A percentile compares a stretch with the other conserved stretches of the same genome.
These are phyloP conservation scores for Apteryx owenii DNA, from an alignment of 2,113 vertebrate species.

Conservation along the genomic window DNA sequence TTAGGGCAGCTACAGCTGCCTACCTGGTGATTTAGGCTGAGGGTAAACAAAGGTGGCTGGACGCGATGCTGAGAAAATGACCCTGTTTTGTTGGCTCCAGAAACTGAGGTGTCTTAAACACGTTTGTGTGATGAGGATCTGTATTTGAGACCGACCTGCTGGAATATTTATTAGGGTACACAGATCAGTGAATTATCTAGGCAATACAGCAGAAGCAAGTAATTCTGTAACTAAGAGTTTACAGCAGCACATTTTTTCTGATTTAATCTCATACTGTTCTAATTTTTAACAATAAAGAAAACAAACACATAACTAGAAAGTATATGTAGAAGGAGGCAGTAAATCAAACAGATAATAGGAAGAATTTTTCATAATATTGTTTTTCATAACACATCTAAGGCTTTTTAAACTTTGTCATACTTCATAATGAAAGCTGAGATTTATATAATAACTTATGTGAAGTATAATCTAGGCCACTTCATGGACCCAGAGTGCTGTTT, in stretches of 20 bases:
- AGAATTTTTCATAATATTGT: neutral
- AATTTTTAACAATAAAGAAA: conserved; percentile 17
- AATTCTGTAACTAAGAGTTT: neutral
- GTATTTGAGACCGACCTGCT: neutral
- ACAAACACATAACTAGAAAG: neutral
- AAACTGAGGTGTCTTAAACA: neutral
- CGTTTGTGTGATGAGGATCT: neutral
- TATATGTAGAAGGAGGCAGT: neutral
- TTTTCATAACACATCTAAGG: neutral
- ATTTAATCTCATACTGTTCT: conserved; percentile 1
- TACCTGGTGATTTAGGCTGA: neutral
- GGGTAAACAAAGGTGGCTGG: neutral
- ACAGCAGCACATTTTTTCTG: neutral
- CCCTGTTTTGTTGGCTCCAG: neutral
- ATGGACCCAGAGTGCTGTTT: neutral
- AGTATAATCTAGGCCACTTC: neutral
- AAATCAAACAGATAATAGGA: conserved; percentile 11
- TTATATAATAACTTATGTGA: neutral
- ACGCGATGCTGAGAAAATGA: neutral
- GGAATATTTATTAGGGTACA: neutral
- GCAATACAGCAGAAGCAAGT: neutral
- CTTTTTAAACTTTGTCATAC: neutral
- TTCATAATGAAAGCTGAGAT: neutral
- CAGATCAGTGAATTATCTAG: neutral
- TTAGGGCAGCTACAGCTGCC: neutral